phyloP scores from a whole-genome alignment of 30 jellyfish, hydroid and myxozoan species.

The Cassiopea xamachana region DNA sequence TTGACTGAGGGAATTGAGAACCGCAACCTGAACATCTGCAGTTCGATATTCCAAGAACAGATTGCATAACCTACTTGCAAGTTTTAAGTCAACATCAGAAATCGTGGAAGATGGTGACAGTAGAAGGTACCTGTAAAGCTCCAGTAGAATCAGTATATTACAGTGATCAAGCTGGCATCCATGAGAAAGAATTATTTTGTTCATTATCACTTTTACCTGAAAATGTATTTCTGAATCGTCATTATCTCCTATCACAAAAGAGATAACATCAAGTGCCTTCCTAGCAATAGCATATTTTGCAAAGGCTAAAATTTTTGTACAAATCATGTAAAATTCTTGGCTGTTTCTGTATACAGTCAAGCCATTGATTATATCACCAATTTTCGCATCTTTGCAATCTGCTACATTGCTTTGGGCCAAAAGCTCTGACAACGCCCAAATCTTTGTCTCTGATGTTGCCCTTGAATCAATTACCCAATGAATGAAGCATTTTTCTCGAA shows the following conservation, averaged over 20 bases:
- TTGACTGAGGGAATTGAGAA: slow-evolving; percentile 46
- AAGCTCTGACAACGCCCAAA: slow-evolving; percentile 9
- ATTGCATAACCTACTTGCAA: slow-evolving; percentile 33
- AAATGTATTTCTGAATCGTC: neutral
- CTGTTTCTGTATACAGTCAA: slow-evolving; percentile 15
- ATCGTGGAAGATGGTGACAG: neutral
- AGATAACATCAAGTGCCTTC: neutral
- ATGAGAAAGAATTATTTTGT: slow-evolving; percentile 17
- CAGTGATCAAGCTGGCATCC: slow-evolving; percentile 30
- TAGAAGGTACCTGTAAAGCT: slow-evolving; percentile 3
- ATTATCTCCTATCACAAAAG: slow-evolving; percentile 6
- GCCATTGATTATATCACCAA: neutral
- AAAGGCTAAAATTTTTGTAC: slow-evolving; percentile 6
- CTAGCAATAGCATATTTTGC: neutral
- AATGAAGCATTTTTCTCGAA: slow-evolving; percentile 46
- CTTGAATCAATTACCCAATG: slow-evolving; percentile 29
- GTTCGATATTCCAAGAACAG: slow-evolving; percentile 35
- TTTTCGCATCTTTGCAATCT: neutral
- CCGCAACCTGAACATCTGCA: slow-evolving; percentile 32
- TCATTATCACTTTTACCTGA: slow-evolving; percentile 17
- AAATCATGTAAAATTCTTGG: slow-evolving; percentile 11
- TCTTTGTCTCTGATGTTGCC: neutral
- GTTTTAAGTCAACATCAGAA: slow-evolving; percentile 39
- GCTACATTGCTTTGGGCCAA: neutral
- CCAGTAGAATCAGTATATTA: slow-evolving; percentile 19